Base-by-base conservation (phyloP, 2,888 invertebrate species). In the Trichopoda pennipes region DNA sequence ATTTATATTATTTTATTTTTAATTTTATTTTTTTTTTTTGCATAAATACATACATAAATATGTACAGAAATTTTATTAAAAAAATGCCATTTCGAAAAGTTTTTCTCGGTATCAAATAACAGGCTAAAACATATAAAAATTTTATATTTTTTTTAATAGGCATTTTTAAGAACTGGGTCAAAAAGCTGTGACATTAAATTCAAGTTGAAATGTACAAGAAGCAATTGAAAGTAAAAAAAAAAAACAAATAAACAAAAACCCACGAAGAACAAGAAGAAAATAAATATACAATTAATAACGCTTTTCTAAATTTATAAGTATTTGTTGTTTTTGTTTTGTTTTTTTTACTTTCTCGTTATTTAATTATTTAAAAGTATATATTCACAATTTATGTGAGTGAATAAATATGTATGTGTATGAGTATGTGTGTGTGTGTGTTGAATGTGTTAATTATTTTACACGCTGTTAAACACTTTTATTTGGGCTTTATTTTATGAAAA, bases 381-480 rank as follows among this genome's bases (percentile, higher is more conserved):
- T 60, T 76, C 17, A 19, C 17, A 49, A 17, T 12, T n/a, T n/a
- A n/a, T n/a, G n/a, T n/a, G n/a, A n/a, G n/a, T n/a, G n/a, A n/a
- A n/a, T n/a, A n/a, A n/a, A n/a, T 49, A 16, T 17, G 47, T 49
- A 16, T 2, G 19, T 8, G 17, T 9, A 17, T 17, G n/a, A 6
- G 2, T 1, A 1, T 44, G 28, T 32, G 42, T 35, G 14, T 21
- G 49, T 10, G 49, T 60, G 32, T 32, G 76, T 61, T 56, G 61
- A n/a, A 77, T 69, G 69, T 77, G 77, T 77, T 77, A 56, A 77
- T 77, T 77, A 77, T 63, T 77, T 77, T 70, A 63, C 69, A 70
- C 69, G 23, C 55, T 69, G 69, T 77, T 77, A 56, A 77, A 69
- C 77, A 77, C 35, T 77, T 69, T 49, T 23, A 56, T 55, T 35